A percentile compares a stretch with the other conserved stretches of the same genome.
Evolutionary conservation across 2,797 vertebrate species (phyloP).

Genomic region (Phaenicophaeus curvirostris): DNA sequence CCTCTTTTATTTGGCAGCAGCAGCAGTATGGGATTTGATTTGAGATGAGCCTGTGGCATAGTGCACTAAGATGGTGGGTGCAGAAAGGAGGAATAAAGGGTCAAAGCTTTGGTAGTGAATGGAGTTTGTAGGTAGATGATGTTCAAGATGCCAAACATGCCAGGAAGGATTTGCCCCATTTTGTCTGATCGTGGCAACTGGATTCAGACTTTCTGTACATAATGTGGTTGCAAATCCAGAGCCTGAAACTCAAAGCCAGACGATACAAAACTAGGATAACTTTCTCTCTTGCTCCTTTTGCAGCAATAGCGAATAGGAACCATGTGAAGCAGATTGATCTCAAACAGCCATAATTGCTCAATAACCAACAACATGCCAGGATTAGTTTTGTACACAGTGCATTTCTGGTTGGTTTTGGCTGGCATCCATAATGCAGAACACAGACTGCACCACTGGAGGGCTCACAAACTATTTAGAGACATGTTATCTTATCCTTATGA

Average conservation of each 20-base stretch:
- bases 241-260: not conserved
- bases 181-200: not conserved
- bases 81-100: not conserved
- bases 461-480: slow-evolving; percentile 49
- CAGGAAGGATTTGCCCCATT: not conserved
- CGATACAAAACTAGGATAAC: accelerated
- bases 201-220: not conserved
- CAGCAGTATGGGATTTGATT: not conserved
- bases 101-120: not conserved
- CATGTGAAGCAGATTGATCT: not conserved
- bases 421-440: slow-evolving; percentile 9
- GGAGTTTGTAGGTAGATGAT: not conserved
- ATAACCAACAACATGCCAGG: not conserved
- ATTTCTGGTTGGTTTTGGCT: slow-evolving; percentile 27
- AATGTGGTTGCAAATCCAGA: accelerated
- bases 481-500: slow-evolving; percentile 29
- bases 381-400: not conserved
- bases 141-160: not conserved
- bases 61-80: not conserved
- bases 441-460: slow-evolving; percentile 50
- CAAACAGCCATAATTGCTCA: not conserved
- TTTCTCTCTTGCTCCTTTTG: not conserved
- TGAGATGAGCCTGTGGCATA: not conserved
- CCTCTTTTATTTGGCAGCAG: not conserved
- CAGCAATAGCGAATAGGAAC: not conserved